Base-by-base conservation (phyloP, 2,113 vertebrate genomes). In the Eretmochelys imbricata region DNA sequence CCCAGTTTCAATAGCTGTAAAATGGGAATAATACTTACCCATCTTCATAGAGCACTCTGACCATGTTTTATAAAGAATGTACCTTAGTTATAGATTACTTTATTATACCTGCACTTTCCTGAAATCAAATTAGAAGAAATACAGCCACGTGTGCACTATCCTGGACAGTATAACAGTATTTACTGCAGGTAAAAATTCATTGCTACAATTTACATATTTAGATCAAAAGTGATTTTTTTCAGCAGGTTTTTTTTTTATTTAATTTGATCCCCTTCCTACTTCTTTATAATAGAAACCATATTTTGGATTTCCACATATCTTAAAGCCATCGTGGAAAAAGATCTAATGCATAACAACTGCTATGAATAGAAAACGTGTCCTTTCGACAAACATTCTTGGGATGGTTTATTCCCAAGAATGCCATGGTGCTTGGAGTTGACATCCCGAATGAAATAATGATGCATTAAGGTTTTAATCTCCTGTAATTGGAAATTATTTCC, bases 381-480 rank as follows among this genome's bases (percentile, higher is more conserved):
- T 65, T 51, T 53, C 81, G 38, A n/a, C 3, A 0, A 42, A 17
- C 22, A 72, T 35, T 80, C 31, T 80, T 2, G 54, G 1, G 22
- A 55, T 65, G 86, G 3, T 0, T 72, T 85, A 49, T 57, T 87
- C 3, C 6, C 55, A 93, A 38, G 25, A 72, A 46, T 1, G 1
- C 0, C 0, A 42, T 1, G 19, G 69, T 48, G n/a, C 88, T 72
- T 35, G 82, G 82, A n/a, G 49, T 62, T 79, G 53, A 85, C 69
- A 83, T 54, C 86, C 1, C 0, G 31, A 84, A 88, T 48, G 50
- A 89, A 94, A 93, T 17, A 72, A 93, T 14, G 85, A 35, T 78
- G 57, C 55, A 69, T 49, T 85, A 49, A 91, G 85, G 50, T 29
- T 95, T 89, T 93, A 62, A 93, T 94, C 81, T 92, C 38, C 80